These are phyloP conservation scores for Aratinga solstitialis DNA, from an alignment of 2,797 vertebrate species.

Conservation along the genomic window DNA sequence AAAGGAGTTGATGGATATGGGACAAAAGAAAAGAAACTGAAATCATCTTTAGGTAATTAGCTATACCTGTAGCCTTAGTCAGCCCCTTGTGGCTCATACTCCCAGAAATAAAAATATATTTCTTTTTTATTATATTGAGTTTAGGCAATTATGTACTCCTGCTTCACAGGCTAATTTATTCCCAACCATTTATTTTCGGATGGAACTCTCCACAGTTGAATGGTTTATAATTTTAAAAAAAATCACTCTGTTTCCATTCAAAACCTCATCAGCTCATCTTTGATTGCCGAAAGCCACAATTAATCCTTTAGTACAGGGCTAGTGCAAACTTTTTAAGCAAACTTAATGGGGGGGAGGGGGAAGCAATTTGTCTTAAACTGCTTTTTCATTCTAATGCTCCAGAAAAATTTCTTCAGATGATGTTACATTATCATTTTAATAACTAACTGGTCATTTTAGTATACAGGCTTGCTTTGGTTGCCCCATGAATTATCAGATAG, in stretches of 20 bases:
- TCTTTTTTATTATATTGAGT: neutral
- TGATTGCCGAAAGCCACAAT: neutral
- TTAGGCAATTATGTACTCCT: neutral
- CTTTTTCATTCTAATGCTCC: neutral
- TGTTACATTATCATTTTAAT: neutral
- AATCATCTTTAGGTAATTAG: neutral
- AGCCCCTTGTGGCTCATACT: neutral
- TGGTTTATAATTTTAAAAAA: neutral
- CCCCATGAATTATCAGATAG: neutral
- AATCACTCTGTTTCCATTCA: neutral
- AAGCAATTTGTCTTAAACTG: neutral
- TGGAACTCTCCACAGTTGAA: neutral
- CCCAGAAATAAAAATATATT: neutral
- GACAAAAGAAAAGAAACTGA: neutral
- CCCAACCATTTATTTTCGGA: neutral
- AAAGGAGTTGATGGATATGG: neutral
- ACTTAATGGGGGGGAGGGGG: neutral
- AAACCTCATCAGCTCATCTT: neutral
- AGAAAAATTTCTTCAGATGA: neutral
- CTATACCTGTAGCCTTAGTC: neutral
- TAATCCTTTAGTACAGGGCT: neutral
- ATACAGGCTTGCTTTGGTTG: neutral
- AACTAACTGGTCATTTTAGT: neutral
- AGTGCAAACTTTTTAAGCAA: neutral
- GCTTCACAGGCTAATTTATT: neutral